phyloP scores from a whole-genome alignment of 2,888 invertebrate species.

The Unio delphinus region DNA sequence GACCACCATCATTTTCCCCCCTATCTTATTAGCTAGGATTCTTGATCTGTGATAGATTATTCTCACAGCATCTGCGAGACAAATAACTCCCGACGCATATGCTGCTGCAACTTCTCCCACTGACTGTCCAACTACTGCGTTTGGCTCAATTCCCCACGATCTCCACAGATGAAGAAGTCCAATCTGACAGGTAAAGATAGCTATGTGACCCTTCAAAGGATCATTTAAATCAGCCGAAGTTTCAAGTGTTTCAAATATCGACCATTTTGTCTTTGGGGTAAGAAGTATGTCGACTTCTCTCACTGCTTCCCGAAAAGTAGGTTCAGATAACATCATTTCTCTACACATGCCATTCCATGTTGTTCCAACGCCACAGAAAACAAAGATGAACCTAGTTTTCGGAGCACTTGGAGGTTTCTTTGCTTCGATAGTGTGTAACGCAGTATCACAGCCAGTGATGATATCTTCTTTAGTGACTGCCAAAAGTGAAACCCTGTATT shows the following conservation, averaged over 20 bases:
- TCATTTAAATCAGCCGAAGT: constrained; percentile 24
- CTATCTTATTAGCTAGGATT: constrained; percentile 17
- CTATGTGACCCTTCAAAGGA: constrained; percentile 37
- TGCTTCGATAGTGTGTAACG: neutral
- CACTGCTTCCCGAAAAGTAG: constrained; percentile 26
- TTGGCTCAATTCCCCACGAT: constrained; percentile 32
- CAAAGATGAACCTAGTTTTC: constrained; percentile 30
- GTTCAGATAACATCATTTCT: constrained; percentile 20
- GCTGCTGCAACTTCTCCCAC: constrained; percentile 54
- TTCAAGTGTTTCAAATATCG: constrained; percentile 22
- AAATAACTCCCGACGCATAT: constrained; percentile 32
- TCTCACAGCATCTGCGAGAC: constrained; percentile 35
- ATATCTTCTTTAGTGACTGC: constrained; percentile 16
- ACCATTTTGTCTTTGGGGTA: constrained; percentile 12
- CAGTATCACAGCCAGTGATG: neutral
- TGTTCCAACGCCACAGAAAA: constrained; percentile 50
- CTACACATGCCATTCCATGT: constrained; percentile 46
- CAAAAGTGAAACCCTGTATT: constrained; percentile 19
- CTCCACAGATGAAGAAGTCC: constrained; percentile 27
- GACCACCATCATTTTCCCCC: constrained; percentile 44
- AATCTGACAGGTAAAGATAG: constrained; percentile 47
- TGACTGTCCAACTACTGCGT: constrained; percentile 46
- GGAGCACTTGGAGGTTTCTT: neutral
- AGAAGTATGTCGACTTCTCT: constrained; percentile 23
- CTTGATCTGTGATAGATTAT: constrained; percentile 40